Evolutionary conservation across 1,140 invertebrate species (phyloP).

Genomic region (Ylistrum balloti): DNA sequence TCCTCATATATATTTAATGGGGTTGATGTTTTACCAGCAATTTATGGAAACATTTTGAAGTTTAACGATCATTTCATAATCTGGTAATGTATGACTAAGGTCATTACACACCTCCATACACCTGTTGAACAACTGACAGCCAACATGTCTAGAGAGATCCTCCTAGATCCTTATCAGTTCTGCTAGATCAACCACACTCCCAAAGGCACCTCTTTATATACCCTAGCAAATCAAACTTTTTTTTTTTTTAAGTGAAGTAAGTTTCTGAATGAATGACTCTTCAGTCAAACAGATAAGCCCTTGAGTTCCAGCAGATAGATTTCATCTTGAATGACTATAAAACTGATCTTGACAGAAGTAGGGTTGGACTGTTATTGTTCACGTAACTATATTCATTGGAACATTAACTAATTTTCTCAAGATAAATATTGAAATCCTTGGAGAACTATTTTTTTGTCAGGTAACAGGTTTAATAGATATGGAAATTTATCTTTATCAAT

Average conservation of each 20-base stretch:
- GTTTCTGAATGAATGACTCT: constrained; percentile 15
- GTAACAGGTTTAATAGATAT: not conserved
- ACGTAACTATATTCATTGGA: not conserved
- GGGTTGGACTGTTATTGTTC: not conserved
- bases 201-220: not conserved
- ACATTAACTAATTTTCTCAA: no score
- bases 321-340: not conserved
- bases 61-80: constrained; percentile 34
- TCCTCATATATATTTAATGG: constrained; percentile 23
- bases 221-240: not conserved
- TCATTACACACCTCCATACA: constrained; percentile 23
- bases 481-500: not conserved
- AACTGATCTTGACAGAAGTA: not conserved
- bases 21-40: not conserved
- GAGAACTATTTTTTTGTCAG: no score
- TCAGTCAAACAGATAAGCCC: not conserved
- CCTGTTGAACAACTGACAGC: constrained; percentile 9
- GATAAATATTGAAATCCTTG: no score
- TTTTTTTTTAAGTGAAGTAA: not conserved
- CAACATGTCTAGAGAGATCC: not conserved
- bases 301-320: not conserved
- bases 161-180: constrained; percentile 12
- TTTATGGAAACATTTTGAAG: not conserved
- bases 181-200: constrained; percentile 11
- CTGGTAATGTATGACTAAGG: not conserved